Base-by-base conservation (phyloP, 2,797 vertebrate species). In the Decapterus maruadsi region DNA sequence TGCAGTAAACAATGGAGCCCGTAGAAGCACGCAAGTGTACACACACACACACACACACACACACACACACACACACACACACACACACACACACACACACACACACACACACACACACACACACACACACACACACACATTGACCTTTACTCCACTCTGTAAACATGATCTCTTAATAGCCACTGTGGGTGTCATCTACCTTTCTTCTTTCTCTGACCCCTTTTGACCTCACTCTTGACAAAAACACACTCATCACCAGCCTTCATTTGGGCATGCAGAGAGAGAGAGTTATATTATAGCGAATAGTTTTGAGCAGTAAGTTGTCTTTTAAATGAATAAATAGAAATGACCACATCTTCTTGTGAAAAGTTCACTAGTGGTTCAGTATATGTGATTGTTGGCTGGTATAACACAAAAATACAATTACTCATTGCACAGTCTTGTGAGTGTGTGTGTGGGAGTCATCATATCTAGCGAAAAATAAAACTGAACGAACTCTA, bases 81-180 rank as follows among this genome's bases (percentile, higher is more conserved):
- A 26, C 26, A 26, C 26, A 26, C 26, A 26, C 26, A 26, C 26
- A 26, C 26, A 26, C 26, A 26, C 26, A 26, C 26, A 26, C 26
- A 20, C 56, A 40, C 11, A 36, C 31, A 36, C 8, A 36, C 48
- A 72, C 46, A 68, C 48, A 72, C 8, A 13, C n/a, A 22, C n/a
- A 51, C 50, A 22, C 56, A 20, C 36, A 22, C 12, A 36, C 31
- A 36, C 8, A 36, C 40, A 66, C 46, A 68, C 48, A 72, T 6
- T 58, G 54, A 81, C 73, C 60, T 82, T 66, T 63, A 22, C 50
- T 42, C 42, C 19, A 34, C 34, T 65, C 73, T 69, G 62, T 72
- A 48, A 80, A 82, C 53, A 69, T 5, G 45, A 74, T 65, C 62
- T 54, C 29, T 62, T 57, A 4, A 70, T 17, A 36, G 29, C 68